Evolutionary conservation across 37 sponge, comb jelly and placozoan genomes (phyloP), one percentile per base, ranked within the genome.

Genomic region (Hexactinellida sp.): DNA sequence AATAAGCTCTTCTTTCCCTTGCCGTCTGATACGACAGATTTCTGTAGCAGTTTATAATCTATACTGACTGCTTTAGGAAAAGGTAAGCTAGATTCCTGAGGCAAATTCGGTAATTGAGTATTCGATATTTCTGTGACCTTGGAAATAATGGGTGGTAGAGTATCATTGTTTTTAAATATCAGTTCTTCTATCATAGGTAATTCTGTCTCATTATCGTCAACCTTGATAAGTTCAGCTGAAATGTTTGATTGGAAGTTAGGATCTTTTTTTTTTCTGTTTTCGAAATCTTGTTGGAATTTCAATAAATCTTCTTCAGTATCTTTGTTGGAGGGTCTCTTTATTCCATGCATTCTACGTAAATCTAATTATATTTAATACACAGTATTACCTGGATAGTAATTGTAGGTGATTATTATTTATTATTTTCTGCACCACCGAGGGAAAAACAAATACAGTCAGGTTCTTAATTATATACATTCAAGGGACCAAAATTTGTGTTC

Each of bases 251-350:
- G 3, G 25, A 63, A 63, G 34, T n/a, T 28, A 63, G 76, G 76
- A 63, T 63, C 76, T 25, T 63, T 63, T 1, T 63, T 63, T 1
- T 21, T 10, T 63, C 13, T 23, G 3, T 63, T 23, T 63, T 25
- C 76, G 34, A 63, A 63, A 25, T 63, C 76, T 63, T 63, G 25
- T 63, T 63, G 76, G 76, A 63, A 63, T 63, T 63, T 63, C 30
- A 63, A 63, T 10, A 63, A n/a, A 63, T 63, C 76, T 63, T 63
- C 76, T 63, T 63, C 76, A 21, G 76, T 63, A 23, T 63, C 76
- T 63, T 63, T 63, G 34, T 63, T 63, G 3, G 76, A 63, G 13
- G 76, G 76, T 63, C 76, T 63, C 76, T 63, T 63, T 28, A 63
- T 63, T 23, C 76, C 76, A 63, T 32, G 13, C 32, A 63, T 63